Conservation (phyloP, 2,888 invertebrate species). For the Synergus umbraculus region DNA sequence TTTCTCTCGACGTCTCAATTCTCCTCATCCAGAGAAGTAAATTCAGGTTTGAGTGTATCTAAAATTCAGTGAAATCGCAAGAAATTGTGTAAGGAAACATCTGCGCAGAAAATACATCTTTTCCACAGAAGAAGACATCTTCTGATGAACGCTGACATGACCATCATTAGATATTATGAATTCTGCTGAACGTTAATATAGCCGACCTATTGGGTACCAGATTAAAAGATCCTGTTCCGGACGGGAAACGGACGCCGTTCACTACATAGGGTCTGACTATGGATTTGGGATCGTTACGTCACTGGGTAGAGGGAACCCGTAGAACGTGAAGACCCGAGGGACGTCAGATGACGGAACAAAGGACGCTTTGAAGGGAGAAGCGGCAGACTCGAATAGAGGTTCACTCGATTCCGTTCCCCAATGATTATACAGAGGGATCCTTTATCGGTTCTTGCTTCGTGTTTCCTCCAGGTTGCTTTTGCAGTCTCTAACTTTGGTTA, state of each 20-base stretch:
- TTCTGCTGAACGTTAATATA: neutral
- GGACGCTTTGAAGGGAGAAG: slow-evolving; percentile 68
- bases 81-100: no score
- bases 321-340: slow-evolving; percentile 65
- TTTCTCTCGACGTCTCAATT: no score
- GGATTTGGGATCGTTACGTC: slow-evolving; percentile 48
- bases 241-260: neutral
- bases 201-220: neutral
- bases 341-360: slow-evolving; percentile 66
- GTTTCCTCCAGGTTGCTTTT: slow-evolving; percentile 57
- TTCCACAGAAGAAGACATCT: no score
- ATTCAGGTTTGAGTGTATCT: no score
- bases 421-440: slow-evolving; percentile 60
- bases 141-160: neutral
- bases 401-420: slow-evolving; percentile 59
- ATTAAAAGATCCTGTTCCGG: neutral
- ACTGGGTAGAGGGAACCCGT: slow-evolving; percentile 60
- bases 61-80: no score
- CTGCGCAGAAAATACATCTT: no score
- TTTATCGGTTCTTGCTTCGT: slow-evolving; percentile 61
- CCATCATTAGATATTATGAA: neutral
- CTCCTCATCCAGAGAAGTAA: no score
- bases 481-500: neutral
- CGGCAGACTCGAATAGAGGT: slow-evolving; percentile 60
- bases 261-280: neutral